Conservation (phyloP, 2,888 invertebrate genomes). For the Dasysyrphus albostriatus region DNA sequence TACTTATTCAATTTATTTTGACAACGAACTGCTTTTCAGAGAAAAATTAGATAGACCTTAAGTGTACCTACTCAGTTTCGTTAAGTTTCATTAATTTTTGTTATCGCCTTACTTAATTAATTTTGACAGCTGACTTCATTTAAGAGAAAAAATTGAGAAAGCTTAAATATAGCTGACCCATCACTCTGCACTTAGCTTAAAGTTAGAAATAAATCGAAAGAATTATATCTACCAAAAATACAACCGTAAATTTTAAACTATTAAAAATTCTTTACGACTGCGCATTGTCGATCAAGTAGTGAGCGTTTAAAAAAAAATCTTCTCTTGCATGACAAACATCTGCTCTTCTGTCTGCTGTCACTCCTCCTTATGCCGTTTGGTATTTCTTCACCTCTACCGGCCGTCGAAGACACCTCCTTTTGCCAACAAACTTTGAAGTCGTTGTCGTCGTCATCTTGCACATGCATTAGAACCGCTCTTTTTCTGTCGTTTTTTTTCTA, state of each 20-base stretch:
- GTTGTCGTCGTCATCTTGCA: conserved; percentile 22
- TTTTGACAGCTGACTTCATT: too few species aligned
- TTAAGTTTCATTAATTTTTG: too few species aligned
- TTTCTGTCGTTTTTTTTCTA: conserved; percentile 36
- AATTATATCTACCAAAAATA: neutral
- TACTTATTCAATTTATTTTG: too few species aligned
- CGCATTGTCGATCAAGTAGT: conserved; percentile 45
- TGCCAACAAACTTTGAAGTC: neutral
- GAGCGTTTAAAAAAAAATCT: conserved; percentile 50
- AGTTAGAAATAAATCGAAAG: too few species aligned
- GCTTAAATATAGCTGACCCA: too few species aligned
- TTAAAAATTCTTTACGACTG: conserved; percentile 43
- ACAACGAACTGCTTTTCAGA: too few species aligned
- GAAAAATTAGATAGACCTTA: too few species aligned
- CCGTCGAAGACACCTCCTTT: conserved; percentile 6
- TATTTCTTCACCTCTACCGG: conserved; percentile 24
- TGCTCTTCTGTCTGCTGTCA: conserved; percentile 72
- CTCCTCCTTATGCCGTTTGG: conserved; percentile 47
- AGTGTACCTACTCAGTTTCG: too few species aligned
- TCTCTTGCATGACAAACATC: conserved; percentile 76
- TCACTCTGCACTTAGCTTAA: too few species aligned
- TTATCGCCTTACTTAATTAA: too few species aligned
- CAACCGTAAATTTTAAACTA: conserved; percentile 19
- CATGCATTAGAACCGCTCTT: conserved; percentile 68
- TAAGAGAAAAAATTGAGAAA: too few species aligned